Conservation (phyloP, 2,797 vertebrate species). For the Protonibea diacanthus region DNA sequence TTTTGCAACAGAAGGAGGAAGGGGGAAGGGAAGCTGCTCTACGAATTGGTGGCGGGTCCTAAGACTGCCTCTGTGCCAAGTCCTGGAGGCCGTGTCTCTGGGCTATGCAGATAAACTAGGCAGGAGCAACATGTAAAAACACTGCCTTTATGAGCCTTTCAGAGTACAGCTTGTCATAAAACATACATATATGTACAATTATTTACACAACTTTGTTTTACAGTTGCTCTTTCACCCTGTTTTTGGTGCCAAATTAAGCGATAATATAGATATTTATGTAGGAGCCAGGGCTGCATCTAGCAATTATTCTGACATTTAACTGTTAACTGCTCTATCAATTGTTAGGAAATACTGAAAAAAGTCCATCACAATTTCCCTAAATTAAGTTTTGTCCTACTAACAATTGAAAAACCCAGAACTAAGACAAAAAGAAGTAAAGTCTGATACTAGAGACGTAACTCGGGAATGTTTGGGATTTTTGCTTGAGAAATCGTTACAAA, state of each 20-base stretch:
- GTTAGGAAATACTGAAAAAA: no score
- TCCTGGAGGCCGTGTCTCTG: constrained; percentile 28
- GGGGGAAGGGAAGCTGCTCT: constrained; percentile 42
- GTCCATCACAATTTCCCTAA: no score
- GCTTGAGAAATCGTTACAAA: background rate
- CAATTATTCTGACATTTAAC: background rate
- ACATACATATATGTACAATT: background rate
- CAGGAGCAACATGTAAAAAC: constrained; percentile 8
- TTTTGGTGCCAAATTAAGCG: background rate
- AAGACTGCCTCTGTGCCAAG: constrained; percentile 25
- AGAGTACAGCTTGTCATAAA: background rate
- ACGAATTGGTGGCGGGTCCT: constrained; percentile 24
- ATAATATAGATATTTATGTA: background rate
- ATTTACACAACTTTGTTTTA: background rate
- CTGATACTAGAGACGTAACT: background rate
- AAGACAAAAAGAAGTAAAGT: background rate
- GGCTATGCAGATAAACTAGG: constrained; percentile 22
- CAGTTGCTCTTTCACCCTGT: background rate
- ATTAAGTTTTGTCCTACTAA: no score
- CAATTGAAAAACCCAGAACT: no score
- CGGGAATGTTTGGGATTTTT: background rate
- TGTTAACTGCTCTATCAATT: background rate
- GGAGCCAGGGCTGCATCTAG: background rate
- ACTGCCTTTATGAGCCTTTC: background rate
- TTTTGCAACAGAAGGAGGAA: constrained; percentile 39